A percentile compares a stretch with the other conserved stretches of the same genome.
phyloP scores from a whole-genome alignment of 2,113 vertebrate species.

The Sander vitreus region DNA sequence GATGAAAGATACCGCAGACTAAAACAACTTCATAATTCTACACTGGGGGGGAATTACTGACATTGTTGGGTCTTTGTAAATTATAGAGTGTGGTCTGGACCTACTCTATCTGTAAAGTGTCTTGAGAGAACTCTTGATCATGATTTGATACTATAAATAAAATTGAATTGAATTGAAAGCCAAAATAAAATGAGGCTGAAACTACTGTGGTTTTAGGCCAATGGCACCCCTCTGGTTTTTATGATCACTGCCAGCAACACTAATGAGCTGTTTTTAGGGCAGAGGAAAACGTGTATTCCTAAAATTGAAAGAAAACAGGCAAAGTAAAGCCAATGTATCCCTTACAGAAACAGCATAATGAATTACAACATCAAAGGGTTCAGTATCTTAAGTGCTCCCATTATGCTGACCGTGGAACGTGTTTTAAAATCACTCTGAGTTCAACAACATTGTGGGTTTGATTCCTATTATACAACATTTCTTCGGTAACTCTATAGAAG shows the following conservation, averaged over 20 bases:
- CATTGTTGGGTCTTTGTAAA: too few relatives aligned
- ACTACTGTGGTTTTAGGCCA: slow-evolving; percentile 9
- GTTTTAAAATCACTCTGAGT: not conserved
- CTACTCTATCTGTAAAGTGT: too few relatives aligned
- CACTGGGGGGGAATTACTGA: too few relatives aligned
- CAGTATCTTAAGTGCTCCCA: not conserved
- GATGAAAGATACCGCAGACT: not conserved
- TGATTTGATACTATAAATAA: too few relatives aligned
- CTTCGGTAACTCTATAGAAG: not conserved
- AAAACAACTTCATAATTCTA: not conserved
- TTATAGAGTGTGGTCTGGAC: too few relatives aligned
- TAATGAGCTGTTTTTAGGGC: slow-evolving; percentile 32
- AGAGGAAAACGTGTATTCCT: slow-evolving; percentile 8
- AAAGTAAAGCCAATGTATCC: not conserved
- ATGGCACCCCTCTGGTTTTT: slow-evolving; percentile 28
- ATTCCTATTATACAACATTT: not conserved
- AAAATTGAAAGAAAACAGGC: not conserved
- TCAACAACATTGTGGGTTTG: not conserved
- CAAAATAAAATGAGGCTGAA: slow-evolving; percentile 8
- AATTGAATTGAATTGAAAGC: not conserved
- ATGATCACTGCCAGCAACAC: slow-evolving; percentile 25
- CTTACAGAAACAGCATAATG: not conserved
- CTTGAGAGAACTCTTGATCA: too few relatives aligned
- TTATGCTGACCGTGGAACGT: not conserved
- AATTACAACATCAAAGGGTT: not conserved